Percentiles rank a stretch among this genome's conserved stretches.
Evolutionary conservation across 2,113 vertebrate species (phyloP).

Genomic region (Thryonomys swinderianus): DNA sequence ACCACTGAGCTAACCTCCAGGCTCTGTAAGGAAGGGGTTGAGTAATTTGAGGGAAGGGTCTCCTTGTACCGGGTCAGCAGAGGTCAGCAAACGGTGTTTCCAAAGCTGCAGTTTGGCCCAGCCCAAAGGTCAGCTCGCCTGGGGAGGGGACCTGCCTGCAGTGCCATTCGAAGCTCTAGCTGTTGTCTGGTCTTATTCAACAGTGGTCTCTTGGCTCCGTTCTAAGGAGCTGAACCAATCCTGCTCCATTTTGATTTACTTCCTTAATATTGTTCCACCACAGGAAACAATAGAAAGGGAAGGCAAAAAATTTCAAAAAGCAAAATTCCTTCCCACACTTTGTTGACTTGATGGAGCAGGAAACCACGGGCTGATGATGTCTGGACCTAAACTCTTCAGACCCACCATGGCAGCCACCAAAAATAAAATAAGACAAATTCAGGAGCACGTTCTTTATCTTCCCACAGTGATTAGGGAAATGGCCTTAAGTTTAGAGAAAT

Average conservation of each 20-base stretch:
- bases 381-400: not conserved
- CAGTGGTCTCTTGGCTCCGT: not conserved
- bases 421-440: not conserved
- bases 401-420: not conserved
- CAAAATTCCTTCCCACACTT: not conserved
- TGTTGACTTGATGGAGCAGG: not conserved
- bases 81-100: not conserved
- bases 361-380: not conserved
- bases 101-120: not conserved
- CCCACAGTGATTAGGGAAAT: not conserved
- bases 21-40: too few species aligned
- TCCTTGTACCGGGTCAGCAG: not conserved
- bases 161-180: not conserved
- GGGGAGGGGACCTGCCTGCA: rapidly evolving
- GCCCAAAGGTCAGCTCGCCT: not conserved
- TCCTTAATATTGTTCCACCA: not conserved
- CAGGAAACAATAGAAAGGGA: too few species aligned
- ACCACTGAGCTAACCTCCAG: too few species aligned
- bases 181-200: not conserved
- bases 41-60: not conserved
- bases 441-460: not conserved
- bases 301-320: not conserved
- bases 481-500: not conserved
- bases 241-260: not conserved
- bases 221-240: not conserved